Conservation (phyloP, 1,140 invertebrate species). For the Bathynomus jamesi region DNA sequence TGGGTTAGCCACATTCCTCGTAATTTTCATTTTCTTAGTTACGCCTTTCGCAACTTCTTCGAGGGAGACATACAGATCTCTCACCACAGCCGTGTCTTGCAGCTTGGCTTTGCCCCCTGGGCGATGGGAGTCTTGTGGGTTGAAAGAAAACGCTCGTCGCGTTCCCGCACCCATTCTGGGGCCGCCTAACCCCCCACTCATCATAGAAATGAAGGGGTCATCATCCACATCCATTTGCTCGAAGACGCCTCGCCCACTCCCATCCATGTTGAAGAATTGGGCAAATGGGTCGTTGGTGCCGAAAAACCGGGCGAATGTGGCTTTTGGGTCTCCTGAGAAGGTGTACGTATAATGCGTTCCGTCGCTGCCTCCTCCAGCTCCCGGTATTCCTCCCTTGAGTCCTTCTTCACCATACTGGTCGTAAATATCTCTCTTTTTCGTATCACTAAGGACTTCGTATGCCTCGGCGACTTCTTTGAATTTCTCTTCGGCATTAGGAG, state of each 20-base stretch:
- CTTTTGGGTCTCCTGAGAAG: slow-evolving; percentile 78
- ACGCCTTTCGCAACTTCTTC: slow-evolving; percentile 88
- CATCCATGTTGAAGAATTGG: slow-evolving; percentile 57
- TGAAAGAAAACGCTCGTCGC: slow-evolving; percentile 71
- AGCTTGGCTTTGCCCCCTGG: slow-evolving; percentile 60
- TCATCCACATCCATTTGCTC: slow-evolving; percentile 68
- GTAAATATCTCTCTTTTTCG: slow-evolving; percentile 89
- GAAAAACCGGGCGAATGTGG: slow-evolving; percentile 95
- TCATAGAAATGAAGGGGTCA: slow-evolving; percentile 38
- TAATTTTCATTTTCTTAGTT: slow-evolving; percentile 99
- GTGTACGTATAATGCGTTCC: slow-evolving; percentile 60
- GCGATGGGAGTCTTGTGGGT: slow-evolving; percentile 57
- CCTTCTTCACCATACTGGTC: slow-evolving; percentile 96
- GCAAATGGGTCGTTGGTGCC: slow-evolving; percentile 61
- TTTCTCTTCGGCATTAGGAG: slow-evolving; percentile 85
- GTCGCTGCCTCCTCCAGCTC: slow-evolving; percentile 40
- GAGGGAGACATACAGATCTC: slow-evolving; percentile 90
- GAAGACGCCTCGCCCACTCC: slow-evolving; percentile 44
- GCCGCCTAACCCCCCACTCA: slow-evolving; percentile 42
- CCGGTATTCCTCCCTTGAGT: slow-evolving; percentile 63
- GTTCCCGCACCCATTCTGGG: slow-evolving; percentile 42
- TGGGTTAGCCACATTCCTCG: slow-evolving; percentile 71
- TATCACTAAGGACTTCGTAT: slow-evolving; percentile 93
- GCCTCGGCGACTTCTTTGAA: slow-evolving; percentile 98
- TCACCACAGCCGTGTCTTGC: slow-evolving; percentile 87